Evolutionary conservation across 2,113 vertebrate species (phyloP).

Genomic region (Micronycteris hirsuta): DNA sequence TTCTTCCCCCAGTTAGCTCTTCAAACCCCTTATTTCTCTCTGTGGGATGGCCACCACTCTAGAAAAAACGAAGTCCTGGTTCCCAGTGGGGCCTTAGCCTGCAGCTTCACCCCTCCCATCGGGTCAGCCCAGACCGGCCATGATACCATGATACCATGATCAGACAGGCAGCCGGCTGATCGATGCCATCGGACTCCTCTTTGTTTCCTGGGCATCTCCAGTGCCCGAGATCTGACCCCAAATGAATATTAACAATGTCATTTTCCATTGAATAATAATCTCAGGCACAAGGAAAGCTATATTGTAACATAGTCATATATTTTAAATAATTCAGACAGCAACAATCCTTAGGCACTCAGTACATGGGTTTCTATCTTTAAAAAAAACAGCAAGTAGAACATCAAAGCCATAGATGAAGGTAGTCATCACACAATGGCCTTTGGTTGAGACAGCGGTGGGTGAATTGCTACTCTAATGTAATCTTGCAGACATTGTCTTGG

Average conservation of each 20-base stretch:
- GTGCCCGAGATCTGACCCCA: not conserved
- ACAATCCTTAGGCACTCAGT: not conserved
- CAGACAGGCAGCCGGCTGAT: not conserved
- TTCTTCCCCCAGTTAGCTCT: not conserved
- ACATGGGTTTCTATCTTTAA: not conserved
- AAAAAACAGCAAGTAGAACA: not conserved
- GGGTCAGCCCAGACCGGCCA: too few relatives aligned
- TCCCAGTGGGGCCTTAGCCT: not conserved
- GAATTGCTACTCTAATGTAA: not conserved
- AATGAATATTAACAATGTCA: not conserved
- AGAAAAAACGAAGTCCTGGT: not conserved
- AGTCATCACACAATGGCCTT: not conserved
- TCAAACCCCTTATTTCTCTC: not conserved
- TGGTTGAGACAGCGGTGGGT: not conserved
- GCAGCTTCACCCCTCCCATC: not conserved
- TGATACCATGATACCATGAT: too few relatives aligned
- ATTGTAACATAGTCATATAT: slow-evolving; percentile 22
- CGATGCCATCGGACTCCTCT: not conserved
- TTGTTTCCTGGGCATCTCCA: not conserved
- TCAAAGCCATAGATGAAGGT: not conserved
- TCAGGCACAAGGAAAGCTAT: not conserved
- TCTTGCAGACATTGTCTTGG: not conserved
- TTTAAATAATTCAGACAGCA: slow-evolving; percentile 15
- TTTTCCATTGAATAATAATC: not conserved
- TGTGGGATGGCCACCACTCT: not conserved